phyloP scores from a whole-genome alignment of 2,888 invertebrate species.

The Nymphalis c-album region DNA sequence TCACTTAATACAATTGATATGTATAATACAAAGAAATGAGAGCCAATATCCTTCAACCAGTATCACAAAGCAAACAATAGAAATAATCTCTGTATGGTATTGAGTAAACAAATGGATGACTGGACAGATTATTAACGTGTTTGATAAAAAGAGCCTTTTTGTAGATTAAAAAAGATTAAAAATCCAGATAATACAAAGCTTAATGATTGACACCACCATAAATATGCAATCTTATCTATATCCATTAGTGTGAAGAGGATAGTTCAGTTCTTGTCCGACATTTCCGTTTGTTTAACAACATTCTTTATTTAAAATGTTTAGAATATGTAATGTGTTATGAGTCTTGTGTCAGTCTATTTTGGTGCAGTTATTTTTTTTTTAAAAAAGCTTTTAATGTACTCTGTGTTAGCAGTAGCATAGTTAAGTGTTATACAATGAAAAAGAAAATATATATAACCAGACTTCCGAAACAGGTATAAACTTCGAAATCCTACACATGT shows the following conservation, averaged over 20 bases:
- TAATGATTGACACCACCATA: constrained; percentile 41
- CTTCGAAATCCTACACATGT: too few relatives aligned
- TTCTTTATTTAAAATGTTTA: neutral
- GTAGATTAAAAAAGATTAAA: constrained; percentile 63
- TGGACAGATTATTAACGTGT: constrained; percentile 53
- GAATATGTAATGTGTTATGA: constrained; percentile 4
- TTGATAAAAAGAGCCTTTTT: constrained; percentile 55
- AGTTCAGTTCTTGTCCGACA: constrained; percentile 22
- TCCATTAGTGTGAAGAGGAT: constrained; percentile 33
- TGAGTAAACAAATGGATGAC: constrained; percentile 56
- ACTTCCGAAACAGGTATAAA: constrained; percentile 51
- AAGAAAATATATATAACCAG: constrained; percentile 52
- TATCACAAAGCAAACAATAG: constrained; percentile 37
- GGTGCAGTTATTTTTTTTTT: constrained; percentile 10
- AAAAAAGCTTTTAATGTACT: constrained; percentile 18
- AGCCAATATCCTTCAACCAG: constrained; percentile 19
- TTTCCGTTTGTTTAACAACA: constrained; percentile 12
- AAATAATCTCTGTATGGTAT: constrained; percentile 43
- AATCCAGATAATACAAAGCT: constrained; percentile 42
- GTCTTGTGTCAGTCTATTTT: constrained; percentile 9
- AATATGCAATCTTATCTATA: constrained; percentile 43
- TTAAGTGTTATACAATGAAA: constrained; percentile 44
- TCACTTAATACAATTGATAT: neutral
- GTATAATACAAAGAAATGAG: neutral
- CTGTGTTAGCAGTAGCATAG: neutral